Evolutionary conservation across 2,797 vertebrate genomes (phyloP).

Genomic region (Linurgus olivaceus): DNA sequence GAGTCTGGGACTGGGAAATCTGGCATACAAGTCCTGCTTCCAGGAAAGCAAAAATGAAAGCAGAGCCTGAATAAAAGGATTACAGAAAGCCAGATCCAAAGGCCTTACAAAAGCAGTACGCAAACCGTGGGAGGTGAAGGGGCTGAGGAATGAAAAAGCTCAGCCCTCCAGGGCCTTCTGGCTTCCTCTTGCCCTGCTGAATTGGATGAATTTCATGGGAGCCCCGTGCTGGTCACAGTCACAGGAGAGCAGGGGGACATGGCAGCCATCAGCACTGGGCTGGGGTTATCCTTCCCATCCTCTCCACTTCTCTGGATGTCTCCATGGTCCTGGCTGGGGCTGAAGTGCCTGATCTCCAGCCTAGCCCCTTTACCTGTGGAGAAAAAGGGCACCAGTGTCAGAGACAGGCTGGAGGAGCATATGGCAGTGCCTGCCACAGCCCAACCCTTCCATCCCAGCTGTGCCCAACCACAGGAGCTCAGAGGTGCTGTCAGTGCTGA

Average conservation of each 20-base stretch:
- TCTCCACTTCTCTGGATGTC: background rate
- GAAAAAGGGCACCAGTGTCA: background rate
- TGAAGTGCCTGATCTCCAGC: background rate
- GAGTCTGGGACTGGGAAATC: background rate
- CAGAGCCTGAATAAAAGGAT: background rate
- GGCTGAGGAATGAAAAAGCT: background rate
- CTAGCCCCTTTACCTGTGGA: background rate
- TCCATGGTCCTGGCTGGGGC: background rate
- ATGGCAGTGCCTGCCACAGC: background rate
- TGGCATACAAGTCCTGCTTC: background rate
- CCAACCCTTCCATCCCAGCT: background rate
- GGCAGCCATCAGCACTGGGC: background rate
- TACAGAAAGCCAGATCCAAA: background rate
- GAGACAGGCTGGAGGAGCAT: background rate
- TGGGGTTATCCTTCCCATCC: background rate
- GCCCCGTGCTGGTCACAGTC: background rate
- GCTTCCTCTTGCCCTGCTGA: background rate
- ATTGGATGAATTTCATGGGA: background rate
- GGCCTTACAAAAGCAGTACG: background rate
- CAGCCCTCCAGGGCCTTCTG: background rate
- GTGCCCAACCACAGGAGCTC: rapidly evolving
- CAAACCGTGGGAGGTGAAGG: background rate
- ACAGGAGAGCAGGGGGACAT: background rate
- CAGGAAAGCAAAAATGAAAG: background rate
- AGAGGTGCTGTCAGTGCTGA: rapidly evolving